phyloP scores from a whole-genome alignment of 1,140 invertebrate species.

The Harlomillsia oculata region DNA sequence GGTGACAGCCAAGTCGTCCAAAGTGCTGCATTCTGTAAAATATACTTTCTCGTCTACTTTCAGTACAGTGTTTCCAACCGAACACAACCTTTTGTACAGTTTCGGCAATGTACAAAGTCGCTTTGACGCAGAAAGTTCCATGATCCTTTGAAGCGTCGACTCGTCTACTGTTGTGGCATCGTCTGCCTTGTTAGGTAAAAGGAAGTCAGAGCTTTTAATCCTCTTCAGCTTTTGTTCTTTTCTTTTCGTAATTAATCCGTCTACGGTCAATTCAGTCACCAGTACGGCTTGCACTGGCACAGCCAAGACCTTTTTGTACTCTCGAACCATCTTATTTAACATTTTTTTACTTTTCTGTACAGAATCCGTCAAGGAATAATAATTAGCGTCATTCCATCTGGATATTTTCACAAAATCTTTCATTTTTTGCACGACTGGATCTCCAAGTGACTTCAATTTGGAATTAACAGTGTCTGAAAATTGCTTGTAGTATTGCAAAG shows the following conservation, averaged over 20 bases:
- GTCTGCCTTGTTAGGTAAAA: constrained; percentile 11
- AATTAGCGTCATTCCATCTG: constrained; percentile 91
- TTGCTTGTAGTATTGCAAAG: constrained; percentile 74
- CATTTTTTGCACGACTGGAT: constrained; percentile 81
- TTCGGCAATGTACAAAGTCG: constrained; percentile 24
- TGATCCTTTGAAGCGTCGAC: not conserved
- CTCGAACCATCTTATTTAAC: constrained; percentile 73
- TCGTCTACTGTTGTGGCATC: not conserved
- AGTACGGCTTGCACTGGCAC: constrained; percentile 17
- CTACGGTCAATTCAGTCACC: constrained; percentile 11
- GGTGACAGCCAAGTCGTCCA: constrained; percentile 56
- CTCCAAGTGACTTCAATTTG: constrained; percentile 54
- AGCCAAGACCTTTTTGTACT: constrained; percentile 43
- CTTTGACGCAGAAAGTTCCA: not conserved
- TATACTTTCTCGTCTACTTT: constrained; percentile 9
- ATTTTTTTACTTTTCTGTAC: constrained; percentile 78
- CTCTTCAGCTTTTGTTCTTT: constrained; percentile 10
- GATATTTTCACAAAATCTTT: constrained; percentile 90
- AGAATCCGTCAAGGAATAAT: constrained; percentile 82
- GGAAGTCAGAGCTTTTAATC: not conserved
- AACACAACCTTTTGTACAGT: constrained; percentile 49
- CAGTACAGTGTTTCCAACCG: constrained; percentile 41
- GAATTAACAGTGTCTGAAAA: constrained; percentile 51
- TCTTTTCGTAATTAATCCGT: not conserved
- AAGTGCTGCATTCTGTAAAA: constrained; percentile 41